A percentile compares a stretch with the other conserved stretches of the same genome.
phyloP scores from a whole-genome alignment of 2,113 vertebrate genomes.

The Esox niger region DNA sequence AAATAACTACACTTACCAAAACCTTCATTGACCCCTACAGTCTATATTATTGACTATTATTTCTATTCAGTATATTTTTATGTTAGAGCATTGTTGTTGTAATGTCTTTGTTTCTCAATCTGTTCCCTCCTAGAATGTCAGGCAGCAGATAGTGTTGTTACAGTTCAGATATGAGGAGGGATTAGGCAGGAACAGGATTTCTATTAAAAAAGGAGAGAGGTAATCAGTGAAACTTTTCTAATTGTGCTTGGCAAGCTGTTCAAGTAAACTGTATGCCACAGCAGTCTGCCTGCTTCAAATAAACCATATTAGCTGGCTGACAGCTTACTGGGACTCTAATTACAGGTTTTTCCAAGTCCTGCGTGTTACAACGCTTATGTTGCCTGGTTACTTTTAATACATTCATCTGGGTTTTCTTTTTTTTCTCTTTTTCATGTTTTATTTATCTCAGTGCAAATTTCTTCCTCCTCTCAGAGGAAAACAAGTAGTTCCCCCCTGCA shows the following conservation, averaged over 20 bases:
- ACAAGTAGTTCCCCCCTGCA: slow-evolving; percentile 21
- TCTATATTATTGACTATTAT: neutral
- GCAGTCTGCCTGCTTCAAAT: slow-evolving; percentile 23
- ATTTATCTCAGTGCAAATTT: slow-evolving; percentile 17
- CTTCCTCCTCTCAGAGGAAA: slow-evolving; percentile 10
- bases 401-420: neutral
- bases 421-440: neutral
- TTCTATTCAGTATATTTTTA: neutral
- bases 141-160: neutral
- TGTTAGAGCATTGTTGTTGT: neutral
- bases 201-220: slow-evolving; percentile 5
- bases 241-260: slow-evolving; percentile 38
- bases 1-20: neutral
- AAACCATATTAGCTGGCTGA: slow-evolving; percentile 42
- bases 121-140: neutral
- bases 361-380: slow-evolving; percentile 30
- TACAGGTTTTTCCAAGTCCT: slow-evolving; percentile 42
- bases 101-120: neutral
- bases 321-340: slow-evolving; percentile 45
- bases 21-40: neutral
- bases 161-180: slow-evolving; percentile 9
- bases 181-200: slow-evolving; percentile 17
- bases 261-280: neutral
- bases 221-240: slow-evolving; percentile 46
- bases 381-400: slow-evolving; percentile 20